Base-by-base conservation (phyloP, 2,888 invertebrate genomes). In the Eupithecia centaureata region DNA sequence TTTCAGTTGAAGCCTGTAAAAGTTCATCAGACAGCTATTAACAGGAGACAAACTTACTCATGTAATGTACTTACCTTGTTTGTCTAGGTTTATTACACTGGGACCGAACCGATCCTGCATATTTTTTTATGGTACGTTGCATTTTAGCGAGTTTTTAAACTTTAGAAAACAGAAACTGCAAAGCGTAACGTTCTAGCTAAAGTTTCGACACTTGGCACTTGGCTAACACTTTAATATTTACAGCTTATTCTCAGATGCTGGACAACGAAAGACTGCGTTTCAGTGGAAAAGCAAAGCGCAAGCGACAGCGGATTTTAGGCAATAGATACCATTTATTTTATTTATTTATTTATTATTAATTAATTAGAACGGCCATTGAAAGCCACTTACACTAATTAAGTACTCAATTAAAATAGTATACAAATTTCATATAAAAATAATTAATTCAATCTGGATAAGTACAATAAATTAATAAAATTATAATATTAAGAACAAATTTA, bases 151-250 rank as follows among this genome's bases (percentile, higher is more conserved):
- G 25, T 51, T 25, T 27, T 51, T 25, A 22, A 51, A 13, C 51
- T 4, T 25, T 51, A 51, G 25, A 13, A 25, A 25, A 27, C 25
- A 51, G 52, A 62, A 67, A 52, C 32, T 58, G 32, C 47, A 22
- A 62, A 38, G 27, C 30, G 25, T 30, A 51, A 47, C 65, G 7
- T 30, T 52, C 18, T 33, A 63, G 35, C 1, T n/a, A 60, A 67
- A 67, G 67, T 67, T 63, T 54, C 42, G 54, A 63, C 59, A 35
- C 35, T 32, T 27, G 54, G 28, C 62, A 59, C 63, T 60, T 67
- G 38, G 47, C 18, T 27, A 62, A 62, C 35, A 60, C 63, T 63
- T n/a, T 30, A 68, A 68, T 68, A 68, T 68, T 68, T 35, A 47
- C 42, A 58, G 38, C 13, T 5, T 8, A 57, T 42, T 27, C 58